phyloP scores from a whole-genome alignment of 2,888 invertebrate genomes.

The Lepetodrilus schrolli region DNA sequence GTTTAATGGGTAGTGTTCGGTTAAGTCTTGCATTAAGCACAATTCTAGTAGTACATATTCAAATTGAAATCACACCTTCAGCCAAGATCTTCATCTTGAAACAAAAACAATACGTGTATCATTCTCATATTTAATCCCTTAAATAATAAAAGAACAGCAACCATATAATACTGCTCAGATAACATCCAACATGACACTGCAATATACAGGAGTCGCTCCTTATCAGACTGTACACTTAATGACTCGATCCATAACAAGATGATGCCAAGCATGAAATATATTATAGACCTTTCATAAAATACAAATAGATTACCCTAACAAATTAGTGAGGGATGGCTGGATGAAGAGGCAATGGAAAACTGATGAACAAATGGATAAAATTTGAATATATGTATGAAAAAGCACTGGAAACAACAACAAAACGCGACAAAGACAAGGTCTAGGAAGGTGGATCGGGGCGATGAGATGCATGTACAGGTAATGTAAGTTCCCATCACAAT shows the following conservation, averaged over 20 bases:
- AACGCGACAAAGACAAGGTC: not conserved
- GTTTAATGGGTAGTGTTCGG: no score
- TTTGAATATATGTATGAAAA: slow-evolving; percentile 8
- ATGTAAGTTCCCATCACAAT: not conserved
- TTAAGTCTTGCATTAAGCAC: no score
- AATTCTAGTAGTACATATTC: no score
- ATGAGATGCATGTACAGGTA: not conserved
- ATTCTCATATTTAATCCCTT: slow-evolving; percentile 25
- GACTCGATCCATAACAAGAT: not conserved
- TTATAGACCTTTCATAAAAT: slow-evolving; percentile 3
- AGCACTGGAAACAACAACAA: slow-evolving; percentile 18
- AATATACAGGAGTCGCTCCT: not conserved
- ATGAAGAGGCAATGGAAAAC: not conserved
- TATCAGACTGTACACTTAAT: not conserved
- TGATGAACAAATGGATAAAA: slow-evolving; percentile 20
- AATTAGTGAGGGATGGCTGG: not conserved
- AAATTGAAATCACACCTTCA: no score
- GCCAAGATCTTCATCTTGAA: no score
- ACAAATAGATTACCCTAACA: not conserved
- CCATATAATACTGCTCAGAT: slow-evolving; percentile 8
- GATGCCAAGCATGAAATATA: slow-evolving; percentile 7
- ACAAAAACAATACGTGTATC: not conserved
- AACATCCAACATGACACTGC: slow-evolving; percentile 1
- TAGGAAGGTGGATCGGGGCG: not conserved
- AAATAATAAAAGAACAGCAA: slow-evolving; percentile 27